These are phyloP conservation scores for Drepanosiphum platanoidis DNA, from an alignment of 2,888 invertebrate species.

Conservation along the genomic window DNA sequence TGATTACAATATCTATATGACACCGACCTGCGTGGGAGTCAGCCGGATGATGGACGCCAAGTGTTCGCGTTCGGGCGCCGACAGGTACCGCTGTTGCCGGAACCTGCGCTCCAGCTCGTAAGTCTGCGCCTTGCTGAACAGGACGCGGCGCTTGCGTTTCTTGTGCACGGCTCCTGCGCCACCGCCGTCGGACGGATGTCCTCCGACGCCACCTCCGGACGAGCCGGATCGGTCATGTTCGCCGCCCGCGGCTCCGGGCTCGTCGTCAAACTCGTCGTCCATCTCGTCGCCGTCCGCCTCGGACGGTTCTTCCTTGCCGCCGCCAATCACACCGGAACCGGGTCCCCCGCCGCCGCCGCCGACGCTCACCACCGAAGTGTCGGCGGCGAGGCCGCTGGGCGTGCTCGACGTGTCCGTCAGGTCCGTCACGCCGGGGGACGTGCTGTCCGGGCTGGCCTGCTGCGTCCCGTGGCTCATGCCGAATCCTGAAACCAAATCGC, in stretches of 20 bases:
- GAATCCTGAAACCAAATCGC: constrained; percentile 60
- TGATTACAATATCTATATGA: too few relatives aligned
- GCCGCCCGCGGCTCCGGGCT: constrained; percentile 69
- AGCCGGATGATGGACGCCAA: constrained; percentile 92
- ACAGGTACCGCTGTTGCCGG: constrained; percentile 94
- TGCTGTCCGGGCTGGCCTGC: constrained; percentile 85
- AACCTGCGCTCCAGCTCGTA: constrained; percentile 95
- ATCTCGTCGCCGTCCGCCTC: constrained; percentile 69
- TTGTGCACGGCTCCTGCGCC: constrained; percentile 72
- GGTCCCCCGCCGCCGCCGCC: constrained; percentile 61
- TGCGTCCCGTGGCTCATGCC: constrained; percentile 69
- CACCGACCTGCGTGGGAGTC: constrained; percentile 90
- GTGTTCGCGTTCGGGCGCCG: constrained; percentile 97
- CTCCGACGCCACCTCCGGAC: constrained; percentile 63
- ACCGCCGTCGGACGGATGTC: constrained; percentile 68
- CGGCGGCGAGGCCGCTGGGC: constrained; percentile 63
- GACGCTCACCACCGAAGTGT: constrained; percentile 61
- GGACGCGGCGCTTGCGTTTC: constrained; percentile 93
- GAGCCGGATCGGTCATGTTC: constrained; percentile 64
- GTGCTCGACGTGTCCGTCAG: constrained; percentile 66
- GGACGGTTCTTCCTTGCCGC: constrained; percentile 58
- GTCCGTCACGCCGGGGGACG: constrained; percentile 72
- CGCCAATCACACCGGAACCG: constrained; percentile 66
- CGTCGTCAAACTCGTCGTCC: constrained; percentile 74
- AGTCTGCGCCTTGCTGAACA: constrained; percentile 96